Evolutionary conservation across 2,113 vertebrate genomes (phyloP), one percentile per base, ranked within the genome.

Genomic region (Macquaria australasica): DNA sequence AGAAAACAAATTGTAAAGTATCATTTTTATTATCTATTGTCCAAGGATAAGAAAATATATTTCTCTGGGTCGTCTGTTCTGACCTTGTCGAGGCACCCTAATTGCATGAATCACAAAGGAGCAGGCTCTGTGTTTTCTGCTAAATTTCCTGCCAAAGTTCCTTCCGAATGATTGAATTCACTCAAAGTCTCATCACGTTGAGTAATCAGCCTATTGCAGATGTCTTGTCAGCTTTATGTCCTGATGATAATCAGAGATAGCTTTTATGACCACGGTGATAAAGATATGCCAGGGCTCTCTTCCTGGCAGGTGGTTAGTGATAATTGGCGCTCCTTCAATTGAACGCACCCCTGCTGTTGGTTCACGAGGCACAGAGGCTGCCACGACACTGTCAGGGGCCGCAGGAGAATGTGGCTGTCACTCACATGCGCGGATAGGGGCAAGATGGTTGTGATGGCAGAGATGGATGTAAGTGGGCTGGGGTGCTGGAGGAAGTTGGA

Each of bases 271-370:
- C 87, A 90, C 12, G 39, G 74, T 76, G 89, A 91, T 84, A 88
- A 86, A 92, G 82, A 87, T 88, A 90, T 77, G 73, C 59, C 86
- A 81, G 67, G 66, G 76, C 59, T 87, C 81, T 86, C 58, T 85
- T 89, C 91, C 83, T 89, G 50, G 80, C 87, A 85, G 91, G 93
- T 48, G 87, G 88, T 92, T 89, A 84, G 86, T 84, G 87, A 85
- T 93, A 95, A 95, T 94, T 94, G 89, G 88, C 1, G 1, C 84
- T 91, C 80, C 63, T 86, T 91, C 79, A 93, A 86, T 85, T 83
- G 83, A 92, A 73, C 5, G 45, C 81, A 69, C 89, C 81, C 93
- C 89, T 37, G 88, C 90, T 79, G 94, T 64, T 59, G 56, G 67
- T 85, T 88, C 91, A 93, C 84, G 87, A 93, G 93, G 91, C 89